Base-by-base conservation (phyloP, 92 coral and sea anemone genomes). In the Parazoanthus darwini region DNA sequence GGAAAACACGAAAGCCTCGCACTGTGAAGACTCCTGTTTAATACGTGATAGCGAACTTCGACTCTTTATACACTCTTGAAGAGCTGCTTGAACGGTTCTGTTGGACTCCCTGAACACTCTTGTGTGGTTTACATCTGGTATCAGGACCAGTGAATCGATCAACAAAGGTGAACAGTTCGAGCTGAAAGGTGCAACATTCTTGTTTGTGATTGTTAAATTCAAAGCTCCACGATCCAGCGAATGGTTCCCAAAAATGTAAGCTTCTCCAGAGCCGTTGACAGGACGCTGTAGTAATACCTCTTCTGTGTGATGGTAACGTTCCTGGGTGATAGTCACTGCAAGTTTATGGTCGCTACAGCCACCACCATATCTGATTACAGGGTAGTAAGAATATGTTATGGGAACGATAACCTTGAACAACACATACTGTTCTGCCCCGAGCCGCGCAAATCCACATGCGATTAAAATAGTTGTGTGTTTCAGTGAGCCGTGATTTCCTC, bases 91-190 rank as follows among this genome's bases (percentile, higher is more conserved):
- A 9, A 78, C 80, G 4, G 89, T 88, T 5, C 67, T 54, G 13
- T 83, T 87, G 2, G 96, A 88, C 87, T 90, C 94, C 22, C 11
- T 86, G 79, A 78, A 91, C 26, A 93, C 95, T 86, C 98, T 91
- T 18, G 96, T 94, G 4, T 65, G 59, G 85, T 70, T 82, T 16
- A 94, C 66, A 59, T 93, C 89, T 50, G 98, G 98, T 76, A 94
- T 82, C 10, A 94, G 77, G 35, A 96, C 92, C 85, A 96, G 18
- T 23, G 98, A 93, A 80, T 96, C 98, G 25, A 96, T 70, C 88
- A 81, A 89, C 39, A 94, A 22, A 56, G 39, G 70, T 26, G 56
- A 63, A 68, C 96, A 94, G 33, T 80, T 86, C 59, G 81, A 82
- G 33, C 78, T 80, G 83, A 74, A 77, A 39, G 85, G 43, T 6